phyloP scores from a whole-genome alignment of 2,113 vertebrate species.

The Tringa solitaria region DNA sequence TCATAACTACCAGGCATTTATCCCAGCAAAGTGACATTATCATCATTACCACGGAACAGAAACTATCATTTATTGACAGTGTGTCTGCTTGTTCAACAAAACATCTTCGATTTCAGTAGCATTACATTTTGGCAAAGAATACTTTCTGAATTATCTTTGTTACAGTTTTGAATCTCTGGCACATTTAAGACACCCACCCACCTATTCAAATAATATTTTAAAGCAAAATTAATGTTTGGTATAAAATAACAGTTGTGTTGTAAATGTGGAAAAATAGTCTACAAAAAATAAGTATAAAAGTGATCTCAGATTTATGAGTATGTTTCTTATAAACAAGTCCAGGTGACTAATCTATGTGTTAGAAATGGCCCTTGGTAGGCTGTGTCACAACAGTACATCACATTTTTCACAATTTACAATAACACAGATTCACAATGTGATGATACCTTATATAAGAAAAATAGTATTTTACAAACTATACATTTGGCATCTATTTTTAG shows the following conservation, averaged over 20 bases:
- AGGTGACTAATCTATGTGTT: conserved; percentile 61
- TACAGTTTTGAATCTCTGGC: conserved; percentile 12
- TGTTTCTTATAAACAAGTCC: conserved; percentile 74
- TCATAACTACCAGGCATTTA: background rate
- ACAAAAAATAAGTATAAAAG: conserved; percentile 82
- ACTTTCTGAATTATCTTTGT: conserved; percentile 12
- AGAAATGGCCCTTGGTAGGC: conserved; percentile 56
- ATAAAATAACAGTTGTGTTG: conserved; percentile 74
- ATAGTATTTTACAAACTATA: conserved; percentile 75
- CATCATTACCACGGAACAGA: background rate
- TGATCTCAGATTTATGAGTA: conserved; percentile 75
- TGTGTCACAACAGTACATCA: conserved; percentile 56
- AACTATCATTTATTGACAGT: conserved; percentile 11
- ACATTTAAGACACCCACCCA: conserved; percentile 32
- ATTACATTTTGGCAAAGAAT: conserved; percentile 22
- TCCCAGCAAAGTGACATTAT: background rate
- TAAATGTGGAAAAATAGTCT: conserved; percentile 79
- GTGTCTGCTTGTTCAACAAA: conserved; percentile 7
- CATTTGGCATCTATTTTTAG: conserved; percentile 76
- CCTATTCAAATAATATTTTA: conserved; percentile 67
- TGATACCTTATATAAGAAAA: conserved; percentile 68
- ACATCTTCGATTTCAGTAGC: background rate
- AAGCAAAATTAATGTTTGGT: conserved; percentile 73
- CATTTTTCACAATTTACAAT: conserved; percentile 66
- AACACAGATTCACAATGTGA: conserved; percentile 69